Evolutionary conservation across 2,888 invertebrate genomes (phyloP).

Genomic region (Rutpela maculata): DNA sequence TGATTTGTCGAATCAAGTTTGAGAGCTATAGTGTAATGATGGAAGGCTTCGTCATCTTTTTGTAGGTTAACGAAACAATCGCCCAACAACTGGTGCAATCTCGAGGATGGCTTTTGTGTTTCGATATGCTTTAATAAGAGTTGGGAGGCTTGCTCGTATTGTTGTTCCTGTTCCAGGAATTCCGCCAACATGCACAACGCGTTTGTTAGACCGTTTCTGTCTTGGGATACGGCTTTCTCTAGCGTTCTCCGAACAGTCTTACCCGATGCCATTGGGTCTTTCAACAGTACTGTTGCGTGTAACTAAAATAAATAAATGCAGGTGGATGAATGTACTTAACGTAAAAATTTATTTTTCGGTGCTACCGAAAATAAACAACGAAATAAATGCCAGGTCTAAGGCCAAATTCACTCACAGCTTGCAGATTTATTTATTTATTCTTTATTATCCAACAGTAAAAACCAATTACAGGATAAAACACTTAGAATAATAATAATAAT

Average conservation of each 20-base stretch:
- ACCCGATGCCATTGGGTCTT: constrained; percentile 78
- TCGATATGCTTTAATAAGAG: constrained; percentile 81
- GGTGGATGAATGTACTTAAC: too few relatives aligned
- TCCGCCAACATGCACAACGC: constrained; percentile 85
- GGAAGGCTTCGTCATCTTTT: constrained; percentile 82
- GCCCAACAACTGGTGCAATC: constrained; percentile 81
- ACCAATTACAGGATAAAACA: too few relatives aligned
- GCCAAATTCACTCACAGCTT: too few relatives aligned
- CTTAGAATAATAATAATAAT: too few relatives aligned
- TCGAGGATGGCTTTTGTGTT: constrained; percentile 77
- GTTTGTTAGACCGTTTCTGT: constrained; percentile 81
- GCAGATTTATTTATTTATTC: too few relatives aligned
- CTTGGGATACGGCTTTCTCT: constrained; percentile 83
- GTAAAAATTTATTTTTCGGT: too few relatives aligned
- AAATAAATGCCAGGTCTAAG: too few relatives aligned
- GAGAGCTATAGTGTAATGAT: constrained; percentile 81
- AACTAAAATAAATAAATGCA: constrained; percentile 75
- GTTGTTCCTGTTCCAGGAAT: constrained; percentile 81
- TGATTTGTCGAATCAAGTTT: constrained; percentile 82
- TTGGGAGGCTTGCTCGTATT: constrained; percentile 81
- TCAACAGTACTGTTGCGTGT: constrained; percentile 84
- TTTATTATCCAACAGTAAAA: too few relatives aligned
- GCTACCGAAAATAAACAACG: too few relatives aligned
- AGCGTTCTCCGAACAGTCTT: constrained; percentile 81
- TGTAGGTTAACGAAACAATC: constrained; percentile 79